Evolutionary conservation across 2,888 invertebrate genomes (phyloP).

Genomic region (Gymnoscelis rufifasciata): DNA sequence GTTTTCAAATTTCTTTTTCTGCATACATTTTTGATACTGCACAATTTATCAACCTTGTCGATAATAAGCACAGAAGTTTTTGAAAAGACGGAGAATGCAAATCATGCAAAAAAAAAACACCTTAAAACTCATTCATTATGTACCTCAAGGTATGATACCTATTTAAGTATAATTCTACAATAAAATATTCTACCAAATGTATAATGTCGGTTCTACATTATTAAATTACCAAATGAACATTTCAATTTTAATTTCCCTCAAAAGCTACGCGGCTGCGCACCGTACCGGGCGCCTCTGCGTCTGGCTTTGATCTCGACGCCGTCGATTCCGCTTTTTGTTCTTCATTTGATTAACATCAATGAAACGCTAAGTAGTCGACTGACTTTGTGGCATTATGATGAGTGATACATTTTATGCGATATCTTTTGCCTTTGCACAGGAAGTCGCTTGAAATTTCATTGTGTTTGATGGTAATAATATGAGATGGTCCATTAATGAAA

Average conservation of each 20-base stretch:
- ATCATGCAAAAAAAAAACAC: too few relatives aligned
- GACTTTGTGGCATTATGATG: slow-evolving; percentile 18
- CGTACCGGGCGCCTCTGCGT: slow-evolving; percentile 40
- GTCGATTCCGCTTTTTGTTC: slow-evolving; percentile 59
- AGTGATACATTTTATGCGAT: slow-evolving; percentile 18
- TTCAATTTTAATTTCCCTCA: not conserved
- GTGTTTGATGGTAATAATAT: not conserved
- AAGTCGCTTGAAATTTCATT: not conserved
- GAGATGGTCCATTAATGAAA: not conserved
- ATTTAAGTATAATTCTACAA: too few relatives aligned
- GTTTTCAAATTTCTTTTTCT: too few relatives aligned
- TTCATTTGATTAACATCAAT: slow-evolving; percentile 40
- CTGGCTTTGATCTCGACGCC: slow-evolving; percentile 55
- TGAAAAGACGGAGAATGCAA: too few relatives aligned
- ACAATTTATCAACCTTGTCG: too few relatives aligned
- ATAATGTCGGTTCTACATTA: too few relatives aligned
- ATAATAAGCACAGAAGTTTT: too few relatives aligned
- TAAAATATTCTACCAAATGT: too few relatives aligned
- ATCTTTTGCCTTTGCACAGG: slow-evolving; percentile 5
- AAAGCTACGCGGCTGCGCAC: slow-evolving; percentile 17
- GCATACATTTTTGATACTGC: too few relatives aligned
- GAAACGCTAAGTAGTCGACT: slow-evolving; percentile 22
- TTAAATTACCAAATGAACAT: too few relatives aligned
- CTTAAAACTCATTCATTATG: too few relatives aligned
- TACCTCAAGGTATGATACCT: too few relatives aligned